Evolutionary conservation across 2,888 invertebrate species (phyloP).

Genomic region (Spatulosminthurus flaviceps): DNA sequence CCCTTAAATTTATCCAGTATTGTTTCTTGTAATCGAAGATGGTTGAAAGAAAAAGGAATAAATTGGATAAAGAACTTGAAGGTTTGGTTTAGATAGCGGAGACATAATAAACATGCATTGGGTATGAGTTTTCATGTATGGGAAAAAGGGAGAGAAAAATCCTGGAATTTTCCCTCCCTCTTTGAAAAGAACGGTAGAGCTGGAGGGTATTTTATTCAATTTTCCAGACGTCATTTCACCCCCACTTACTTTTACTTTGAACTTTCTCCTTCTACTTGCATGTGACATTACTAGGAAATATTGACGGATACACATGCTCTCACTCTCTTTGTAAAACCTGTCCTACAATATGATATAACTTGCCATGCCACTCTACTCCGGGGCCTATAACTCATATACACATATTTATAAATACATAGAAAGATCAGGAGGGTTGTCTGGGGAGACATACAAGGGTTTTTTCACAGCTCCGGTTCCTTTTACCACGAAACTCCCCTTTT

Average conservation of each 20-base stretch:
- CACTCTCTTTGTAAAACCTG: too few relatives aligned
- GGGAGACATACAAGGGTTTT: too few relatives aligned
- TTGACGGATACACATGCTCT: neutral
- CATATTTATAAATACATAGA: too few relatives aligned
- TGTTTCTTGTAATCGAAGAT: neutral
- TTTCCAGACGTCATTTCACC: constrained; percentile 38
- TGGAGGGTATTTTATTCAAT: constrained; percentile 43
- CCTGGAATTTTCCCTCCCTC: constrained; percentile 30
- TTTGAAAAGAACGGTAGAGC: constrained; percentile 30
- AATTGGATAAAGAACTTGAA: neutral
- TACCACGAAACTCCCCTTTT: too few relatives aligned
- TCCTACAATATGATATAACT: too few relatives aligned
- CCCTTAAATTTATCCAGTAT: neutral
- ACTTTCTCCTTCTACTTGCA: constrained; percentile 3
- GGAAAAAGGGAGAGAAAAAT: constrained; percentile 29
- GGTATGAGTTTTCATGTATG: too few relatives aligned
- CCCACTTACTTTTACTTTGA: constrained; percentile 34
- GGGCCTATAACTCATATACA: too few relatives aligned
- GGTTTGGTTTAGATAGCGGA: too few relatives aligned
- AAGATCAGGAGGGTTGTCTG: too few relatives aligned
- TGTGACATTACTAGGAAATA: constrained; percentile 26
- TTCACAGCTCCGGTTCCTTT: too few relatives aligned
- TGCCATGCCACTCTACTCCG: too few relatives aligned
- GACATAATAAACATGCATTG: too few relatives aligned
- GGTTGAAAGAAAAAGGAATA: neutral